phyloP scores from a whole-genome alignment of 2,797 vertebrate species.

The Etheostoma nigrum region DNA sequence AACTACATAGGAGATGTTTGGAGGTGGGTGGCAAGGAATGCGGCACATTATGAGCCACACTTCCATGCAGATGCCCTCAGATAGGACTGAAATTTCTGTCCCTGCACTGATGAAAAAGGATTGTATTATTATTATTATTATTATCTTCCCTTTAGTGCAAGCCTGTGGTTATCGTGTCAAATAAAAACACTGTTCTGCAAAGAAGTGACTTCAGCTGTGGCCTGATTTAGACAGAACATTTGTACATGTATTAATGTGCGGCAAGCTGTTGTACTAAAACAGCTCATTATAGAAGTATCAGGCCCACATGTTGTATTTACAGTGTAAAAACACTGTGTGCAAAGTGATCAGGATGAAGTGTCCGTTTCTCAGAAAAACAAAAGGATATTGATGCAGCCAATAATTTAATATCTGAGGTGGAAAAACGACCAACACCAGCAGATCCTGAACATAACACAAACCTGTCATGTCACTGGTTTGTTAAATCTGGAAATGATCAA shows the following conservation, averaged over 20 bases:
- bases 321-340: slow-evolving; percentile 25
- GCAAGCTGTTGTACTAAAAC: slow-evolving; percentile 57
- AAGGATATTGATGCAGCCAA: slow-evolving; percentile 4
- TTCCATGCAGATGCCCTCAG: slow-evolving; percentile 53
- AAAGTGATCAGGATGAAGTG: slow-evolving; percentile 11
- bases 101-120: slow-evolving; percentile 10
- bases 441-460: slow-evolving; percentile 5
- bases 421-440: not conserved
- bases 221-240: slow-evolving; percentile 25
- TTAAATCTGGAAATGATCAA: slow-evolving; percentile 31
- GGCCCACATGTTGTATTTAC: slow-evolving; percentile 14
- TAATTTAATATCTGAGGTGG: not conserved
- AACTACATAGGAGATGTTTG: slow-evolving; percentile 56
- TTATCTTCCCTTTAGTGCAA: slow-evolving; percentile 3
- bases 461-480: slow-evolving; percentile 11
- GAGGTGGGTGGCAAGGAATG: slow-evolving; percentile 69
- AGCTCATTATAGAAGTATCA: slow-evolving; percentile 30
- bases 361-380: slow-evolving; percentile 18
- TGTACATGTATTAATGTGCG: slow-evolving; percentile 31
- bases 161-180: slow-evolving; percentile 2
- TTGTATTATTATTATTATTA: slow-evolving; percentile 1
- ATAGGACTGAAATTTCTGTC: slow-evolving; percentile 29
- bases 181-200: slow-evolving; percentile 16
- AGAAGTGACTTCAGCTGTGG: slow-evolving; percentile 36
- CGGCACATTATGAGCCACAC: slow-evolving; percentile 56